phyloP scores from a whole-genome alignment of 1,140 invertebrate species.

The Paraescarpia echinospica region DNA sequence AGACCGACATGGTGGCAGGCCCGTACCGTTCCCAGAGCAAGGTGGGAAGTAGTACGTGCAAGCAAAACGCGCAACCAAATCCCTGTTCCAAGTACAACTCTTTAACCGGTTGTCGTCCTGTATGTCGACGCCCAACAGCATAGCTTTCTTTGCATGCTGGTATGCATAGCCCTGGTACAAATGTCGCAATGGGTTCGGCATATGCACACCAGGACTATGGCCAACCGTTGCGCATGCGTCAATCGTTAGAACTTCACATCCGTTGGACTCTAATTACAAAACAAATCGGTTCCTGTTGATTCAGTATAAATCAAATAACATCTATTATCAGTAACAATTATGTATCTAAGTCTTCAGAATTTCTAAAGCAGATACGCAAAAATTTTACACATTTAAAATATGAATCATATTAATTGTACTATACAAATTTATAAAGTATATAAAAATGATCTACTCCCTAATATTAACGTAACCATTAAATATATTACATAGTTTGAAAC shows the following conservation, averaged over 20 bases:
- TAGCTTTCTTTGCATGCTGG: background rate
- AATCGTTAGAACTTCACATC: background rate
- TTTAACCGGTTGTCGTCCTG: background rate
- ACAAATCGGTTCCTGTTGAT: background rate
- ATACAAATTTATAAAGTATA: too few species aligned
- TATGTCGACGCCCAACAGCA: background rate
- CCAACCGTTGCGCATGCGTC: background rate
- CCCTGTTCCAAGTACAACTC: background rate
- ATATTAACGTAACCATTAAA: too few species aligned
- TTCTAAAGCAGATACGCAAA: too few species aligned
- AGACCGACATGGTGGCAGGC: background rate
- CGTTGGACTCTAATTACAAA: background rate
- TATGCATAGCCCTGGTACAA: background rate
- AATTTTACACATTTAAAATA: too few species aligned
- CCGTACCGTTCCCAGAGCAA: background rate
- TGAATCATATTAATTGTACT: too few species aligned
- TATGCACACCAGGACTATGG: background rate
- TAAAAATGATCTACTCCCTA: too few species aligned
- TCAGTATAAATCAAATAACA: background rate
- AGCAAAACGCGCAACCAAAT: background rate
- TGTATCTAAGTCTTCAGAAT: too few species aligned
- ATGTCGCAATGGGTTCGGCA: background rate
- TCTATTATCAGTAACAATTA: too few species aligned
- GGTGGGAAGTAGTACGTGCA: background rate
- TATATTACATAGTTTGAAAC: too few species aligned